These are phyloP conservation scores for Austrolebias charrua DNA, from an alignment of 2,797 vertebrate genomes.

Conservation along the genomic window DNA sequence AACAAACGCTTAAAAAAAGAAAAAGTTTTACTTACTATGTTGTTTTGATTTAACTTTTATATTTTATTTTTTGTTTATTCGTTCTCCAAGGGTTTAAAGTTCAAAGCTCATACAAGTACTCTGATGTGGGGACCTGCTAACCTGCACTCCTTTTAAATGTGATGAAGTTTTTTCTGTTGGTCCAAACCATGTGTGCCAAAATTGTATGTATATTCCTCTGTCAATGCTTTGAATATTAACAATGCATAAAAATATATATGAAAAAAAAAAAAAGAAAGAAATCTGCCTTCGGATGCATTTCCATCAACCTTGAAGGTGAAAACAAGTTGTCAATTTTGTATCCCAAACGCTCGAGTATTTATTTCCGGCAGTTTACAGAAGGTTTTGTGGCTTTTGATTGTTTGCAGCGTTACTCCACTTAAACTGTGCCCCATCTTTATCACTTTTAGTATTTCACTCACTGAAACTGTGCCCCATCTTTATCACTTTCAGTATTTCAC, in stretches of 20 bases:
- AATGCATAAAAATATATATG: conserved; percentile 74
- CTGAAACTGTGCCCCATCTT: conserved; percentile 52
- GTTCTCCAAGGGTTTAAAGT: conserved; percentile 79
- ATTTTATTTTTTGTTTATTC: conserved; percentile 52
- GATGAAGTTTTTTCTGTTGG: conserved; percentile 74
- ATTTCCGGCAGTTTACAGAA: conserved; percentile 63
- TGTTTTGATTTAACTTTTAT: conserved; percentile 73
- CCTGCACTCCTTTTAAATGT: conserved; percentile 77
- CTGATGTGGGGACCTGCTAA: conserved; percentile 68
- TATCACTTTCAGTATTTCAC: conserved; percentile 56
- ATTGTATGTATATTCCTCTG: conserved; percentile 79
- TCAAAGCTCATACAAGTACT: conserved; percentile 73
- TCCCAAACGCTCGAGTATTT: conserved; percentile 57
- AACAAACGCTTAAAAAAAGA: conserved; percentile 71
- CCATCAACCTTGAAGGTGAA: conserved; percentile 62
- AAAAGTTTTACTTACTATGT: conserved; percentile 73
- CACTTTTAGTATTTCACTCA: conserved; percentile 58
- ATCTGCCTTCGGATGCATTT: conserved; percentile 72
- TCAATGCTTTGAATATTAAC: conserved; percentile 81
- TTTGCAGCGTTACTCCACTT: conserved; percentile 54
- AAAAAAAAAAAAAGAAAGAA: conserved; percentile 66
- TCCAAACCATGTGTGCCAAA: conserved; percentile 83
- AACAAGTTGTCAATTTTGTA: conserved; percentile 55
- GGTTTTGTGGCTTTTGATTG: conserved; percentile 51
- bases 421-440: conserved; percentile 55